Evolutionary conservation across 2,113 vertebrate species (phyloP).

Genomic region (Nansenia antarctica): DNA sequence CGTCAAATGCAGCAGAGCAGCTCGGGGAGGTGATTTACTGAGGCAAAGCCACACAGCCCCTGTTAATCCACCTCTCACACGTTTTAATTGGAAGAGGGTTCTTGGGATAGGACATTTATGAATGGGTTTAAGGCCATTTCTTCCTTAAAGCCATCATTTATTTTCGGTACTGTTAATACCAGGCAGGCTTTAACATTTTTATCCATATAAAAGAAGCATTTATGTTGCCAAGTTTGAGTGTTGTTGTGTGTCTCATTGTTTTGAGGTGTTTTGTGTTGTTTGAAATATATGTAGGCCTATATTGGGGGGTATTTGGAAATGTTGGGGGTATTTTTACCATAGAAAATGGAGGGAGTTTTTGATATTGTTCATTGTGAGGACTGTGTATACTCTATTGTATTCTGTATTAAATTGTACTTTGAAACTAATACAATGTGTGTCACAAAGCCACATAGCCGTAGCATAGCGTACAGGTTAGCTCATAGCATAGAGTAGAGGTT

Average conservation of each 20-base stretch:
- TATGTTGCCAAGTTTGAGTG: background rate
- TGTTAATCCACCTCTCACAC: constrained; percentile 79
- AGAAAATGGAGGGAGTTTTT: background rate
- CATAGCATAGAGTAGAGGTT: background rate
- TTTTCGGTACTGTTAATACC: constrained; percentile 70
- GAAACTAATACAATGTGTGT: background rate
- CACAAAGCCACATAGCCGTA: background rate
- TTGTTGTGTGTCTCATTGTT: constrained; percentile 51
- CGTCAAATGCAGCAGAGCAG: constrained; percentile 75
- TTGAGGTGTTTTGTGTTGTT: constrained; percentile 4
- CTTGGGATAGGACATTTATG: constrained; percentile 74
- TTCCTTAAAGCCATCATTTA: constrained; percentile 73
- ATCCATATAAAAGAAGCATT: constrained; percentile 47
- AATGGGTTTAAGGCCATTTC: constrained; percentile 76
- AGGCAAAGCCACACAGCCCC: constrained; percentile 74
- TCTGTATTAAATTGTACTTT: too few relatives aligned
- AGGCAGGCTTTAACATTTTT: constrained; percentile 72
- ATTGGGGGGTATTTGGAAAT: constrained; percentile 24
- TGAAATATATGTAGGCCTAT: too few relatives aligned
- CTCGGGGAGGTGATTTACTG: constrained; percentile 75
- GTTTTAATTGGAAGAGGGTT: constrained; percentile 80
- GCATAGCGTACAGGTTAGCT: background rate
- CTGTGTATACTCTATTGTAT: too few relatives aligned
- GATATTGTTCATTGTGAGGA: background rate
- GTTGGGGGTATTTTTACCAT: too few relatives aligned